Conservation (phyloP, 2,113 vertebrate genomes). For the Cebus imitator region DNA sequence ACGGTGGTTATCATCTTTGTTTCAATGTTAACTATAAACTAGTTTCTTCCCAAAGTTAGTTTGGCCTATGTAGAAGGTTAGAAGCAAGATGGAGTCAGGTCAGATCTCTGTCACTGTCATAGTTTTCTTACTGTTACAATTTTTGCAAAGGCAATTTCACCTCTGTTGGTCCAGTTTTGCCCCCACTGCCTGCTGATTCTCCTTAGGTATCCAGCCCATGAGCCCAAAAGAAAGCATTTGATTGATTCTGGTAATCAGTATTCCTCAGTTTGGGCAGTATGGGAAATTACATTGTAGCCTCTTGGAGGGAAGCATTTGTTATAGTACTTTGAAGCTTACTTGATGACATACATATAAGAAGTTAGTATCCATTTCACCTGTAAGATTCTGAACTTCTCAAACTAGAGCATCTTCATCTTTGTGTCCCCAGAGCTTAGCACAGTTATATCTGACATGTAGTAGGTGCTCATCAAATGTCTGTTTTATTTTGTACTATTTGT, state of each 20-base stretch:
- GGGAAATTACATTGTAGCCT: neutral
- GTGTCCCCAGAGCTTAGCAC: neutral
- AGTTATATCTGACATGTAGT: neutral
- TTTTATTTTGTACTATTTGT: neutral
- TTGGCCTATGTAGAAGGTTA: too few species aligned
- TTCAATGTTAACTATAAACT: too few species aligned
- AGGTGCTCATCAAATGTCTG: neutral
- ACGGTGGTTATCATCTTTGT: too few species aligned
- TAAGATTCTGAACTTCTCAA: neutral
- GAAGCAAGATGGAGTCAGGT: too few species aligned
- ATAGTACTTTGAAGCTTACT: neutral
- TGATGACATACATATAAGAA: neutral
- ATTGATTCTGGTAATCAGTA: neutral
- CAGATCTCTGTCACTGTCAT: too few species aligned
- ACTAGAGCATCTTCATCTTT: neutral
- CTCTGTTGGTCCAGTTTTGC: neutral
- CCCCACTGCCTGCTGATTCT: neutral
- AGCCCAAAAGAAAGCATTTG: neutral
- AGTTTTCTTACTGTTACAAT: too few species aligned
- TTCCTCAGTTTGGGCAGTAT: neutral
- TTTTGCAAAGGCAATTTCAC: too few species aligned
- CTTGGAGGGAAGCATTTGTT: neutral
- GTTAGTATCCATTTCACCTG: neutral
- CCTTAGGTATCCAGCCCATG: neutral
- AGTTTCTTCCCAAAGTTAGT: too few species aligned